These are phyloP conservation scores for Brachymystax lenok DNA, from an alignment of 2,797 vertebrate species.

Conservation along the genomic window DNA sequence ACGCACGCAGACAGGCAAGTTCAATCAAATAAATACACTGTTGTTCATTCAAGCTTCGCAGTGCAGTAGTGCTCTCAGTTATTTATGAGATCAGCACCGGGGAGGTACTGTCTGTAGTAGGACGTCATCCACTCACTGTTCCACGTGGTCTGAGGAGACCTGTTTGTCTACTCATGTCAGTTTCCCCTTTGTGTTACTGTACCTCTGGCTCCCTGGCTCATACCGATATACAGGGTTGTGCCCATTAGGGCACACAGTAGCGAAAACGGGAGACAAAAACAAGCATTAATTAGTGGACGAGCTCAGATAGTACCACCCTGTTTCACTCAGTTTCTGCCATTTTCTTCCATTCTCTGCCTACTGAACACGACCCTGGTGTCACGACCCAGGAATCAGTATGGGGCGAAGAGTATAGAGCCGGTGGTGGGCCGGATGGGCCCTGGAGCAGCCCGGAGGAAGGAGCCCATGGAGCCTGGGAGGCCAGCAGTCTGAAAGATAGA, in stretches of 20 bases:
- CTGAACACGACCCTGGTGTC: neutral
- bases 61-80: constrained; percentile 12
- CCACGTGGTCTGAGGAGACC: neutral
- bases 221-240: constrained; percentile 22
- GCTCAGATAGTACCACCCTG: neutral
- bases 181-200: neutral
- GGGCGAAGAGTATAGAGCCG: constrained; percentile 89
- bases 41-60: constrained; percentile 20
- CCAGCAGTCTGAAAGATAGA: constrained; percentile 84
- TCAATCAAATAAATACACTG: constrained; percentile 36
- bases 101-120: constrained; percentile 7
- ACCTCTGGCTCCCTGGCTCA: neutral
- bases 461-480: constrained; percentile 65
- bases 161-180: neutral
- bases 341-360: neutral
- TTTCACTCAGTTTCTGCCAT: neutral
- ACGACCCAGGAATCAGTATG: constrained; percentile 74
- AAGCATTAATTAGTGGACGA: neutral
- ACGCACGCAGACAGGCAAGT: constrained; percentile 10
- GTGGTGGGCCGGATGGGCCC: constrained; percentile 87
- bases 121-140: neutral
- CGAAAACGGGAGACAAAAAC: neutral
- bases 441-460: constrained; percentile 87
- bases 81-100: neutral
- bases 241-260: too few relatives aligned